Evolutionary conservation across 1,140 invertebrate species (phyloP).

Genomic region (Pygmarrhopalites habei): DNA sequence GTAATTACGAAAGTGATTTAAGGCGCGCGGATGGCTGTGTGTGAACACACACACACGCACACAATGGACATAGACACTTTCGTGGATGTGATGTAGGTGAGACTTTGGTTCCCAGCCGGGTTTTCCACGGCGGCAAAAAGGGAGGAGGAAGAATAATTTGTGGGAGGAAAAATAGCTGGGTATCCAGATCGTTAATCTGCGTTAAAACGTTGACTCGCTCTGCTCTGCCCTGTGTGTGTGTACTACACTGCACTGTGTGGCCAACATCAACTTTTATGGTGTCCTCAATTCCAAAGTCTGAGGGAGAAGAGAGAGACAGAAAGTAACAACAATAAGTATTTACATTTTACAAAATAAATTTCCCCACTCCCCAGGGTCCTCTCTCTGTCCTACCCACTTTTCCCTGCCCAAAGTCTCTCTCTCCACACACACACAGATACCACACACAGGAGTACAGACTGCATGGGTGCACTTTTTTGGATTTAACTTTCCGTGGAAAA

Average conservation of each 20-base stretch:
- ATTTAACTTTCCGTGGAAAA: too few species aligned
- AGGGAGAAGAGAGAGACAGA: too few species aligned
- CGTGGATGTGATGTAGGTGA: neutral
- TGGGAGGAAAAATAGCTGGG: neutral
- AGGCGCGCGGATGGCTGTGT: neutral
- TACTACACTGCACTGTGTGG: too few species aligned
- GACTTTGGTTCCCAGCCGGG: neutral
- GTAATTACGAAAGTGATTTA: constrained; percentile 12
- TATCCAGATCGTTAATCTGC: neutral
- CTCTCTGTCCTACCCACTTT: neutral
- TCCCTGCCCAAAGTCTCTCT: neutral
- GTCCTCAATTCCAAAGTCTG: neutral
- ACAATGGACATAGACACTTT: too few species aligned
- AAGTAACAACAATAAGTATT: neutral
- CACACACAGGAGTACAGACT: neutral
- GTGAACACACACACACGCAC: too few species aligned
- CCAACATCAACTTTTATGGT: neutral
- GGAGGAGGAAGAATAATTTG: too few species aligned
- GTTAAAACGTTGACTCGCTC: neutral
- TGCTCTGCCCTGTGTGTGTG: too few species aligned
- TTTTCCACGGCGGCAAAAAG: too few species aligned
- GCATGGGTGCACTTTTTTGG: too few species aligned
- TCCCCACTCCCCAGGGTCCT: neutral
- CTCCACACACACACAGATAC: neutral
- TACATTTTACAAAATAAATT: neutral